Base-by-base conservation (phyloP, 2,888 invertebrate genomes). In the Scaptomyza reducta region DNA sequence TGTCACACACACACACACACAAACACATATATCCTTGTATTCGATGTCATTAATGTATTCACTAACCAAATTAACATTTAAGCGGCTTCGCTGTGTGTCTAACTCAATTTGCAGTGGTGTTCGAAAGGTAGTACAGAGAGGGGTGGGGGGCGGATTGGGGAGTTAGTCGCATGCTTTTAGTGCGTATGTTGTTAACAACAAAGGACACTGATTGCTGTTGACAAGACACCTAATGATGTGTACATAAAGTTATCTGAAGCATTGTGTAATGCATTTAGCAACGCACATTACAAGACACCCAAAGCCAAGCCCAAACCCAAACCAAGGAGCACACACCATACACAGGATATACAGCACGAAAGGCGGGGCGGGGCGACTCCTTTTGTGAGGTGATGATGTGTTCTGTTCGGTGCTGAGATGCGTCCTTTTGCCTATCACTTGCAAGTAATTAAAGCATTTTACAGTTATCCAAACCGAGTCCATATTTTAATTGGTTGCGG, bases 41-140 rank as follows among this genome's bases (percentile, higher is more conserved):
- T 77, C 67, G 60, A 71, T 50, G 57, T 69, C 79, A 73, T 73
- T 82, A 82, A 83, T 81, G 81, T 70, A 66, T 66, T 79, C 77
- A 75, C 73, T 84, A 82, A 82, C 75, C 45, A 75, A 84, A 81
- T 82, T 84, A 84, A 79, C 82, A 82, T 81, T 82, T 79, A 75
- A 75, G 77, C 82, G 75, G 81, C 71, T 79, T 74, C 78, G 64
- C 65, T 70, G 75, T 38, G 61, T 55, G 60, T 71, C 79, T 82
- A 83, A 84, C 74, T 82, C 71, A 74, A 84, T 83, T 83, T 83
- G 63, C 65, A 57, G 53, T 49, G 42, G 27, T 58, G 47, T 22
- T 62, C 45, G 29, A 38, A 41, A 42, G 22, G 1, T 27, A 38
- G 22, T n/a, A 29, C 1, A 11, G 6, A 0, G 1, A 6, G 18